Percentiles rank a stretch among this genome's conserved stretches.
These are phyloP conservation scores for Nymphalis io DNA, from an alignment of 1,140 invertebrate species.

Conservation along the genomic window DNA sequence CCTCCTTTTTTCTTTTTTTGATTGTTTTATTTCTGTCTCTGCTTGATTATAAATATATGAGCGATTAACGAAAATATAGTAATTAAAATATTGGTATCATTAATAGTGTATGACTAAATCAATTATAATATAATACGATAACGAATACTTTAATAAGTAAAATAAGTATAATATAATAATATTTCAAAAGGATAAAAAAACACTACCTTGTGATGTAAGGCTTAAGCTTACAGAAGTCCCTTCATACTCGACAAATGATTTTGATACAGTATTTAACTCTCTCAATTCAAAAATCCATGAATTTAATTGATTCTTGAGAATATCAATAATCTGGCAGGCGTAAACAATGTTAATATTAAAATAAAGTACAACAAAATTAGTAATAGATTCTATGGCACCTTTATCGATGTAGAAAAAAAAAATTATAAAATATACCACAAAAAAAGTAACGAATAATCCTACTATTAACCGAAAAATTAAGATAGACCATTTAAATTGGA, in stretches of 20 bases:
- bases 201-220: neutral
- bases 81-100: too few relatives aligned
- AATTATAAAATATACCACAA: neutral
- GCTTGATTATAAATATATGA: too few relatives aligned
- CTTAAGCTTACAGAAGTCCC: neutral
- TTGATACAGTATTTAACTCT: neutral
- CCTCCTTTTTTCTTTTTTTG: neutral
- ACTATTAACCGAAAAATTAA: neutral
- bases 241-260: neutral
- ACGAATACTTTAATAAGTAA: too few relatives aligned
- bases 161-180: too few relatives aligned
- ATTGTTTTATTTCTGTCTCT: neutral
- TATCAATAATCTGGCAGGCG: slow-evolving; percentile 8
- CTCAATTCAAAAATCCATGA: slow-evolving; percentile 12
- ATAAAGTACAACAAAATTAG: slow-evolving; percentile 11
- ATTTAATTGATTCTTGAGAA: slow-evolving; percentile 4
- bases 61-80: too few relatives aligned
- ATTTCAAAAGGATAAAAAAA: neutral
- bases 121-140: too few relatives aligned
- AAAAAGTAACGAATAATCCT: neutral
- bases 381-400: neutral
- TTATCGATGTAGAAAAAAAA: neutral
- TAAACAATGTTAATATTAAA: slow-evolving; percentile 32
- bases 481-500: neutral
- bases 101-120: too few relatives aligned